Evolutionary conservation across 92 coral and sea anemone species (phyloP).

Genomic region (Siderastrea radians): DNA sequence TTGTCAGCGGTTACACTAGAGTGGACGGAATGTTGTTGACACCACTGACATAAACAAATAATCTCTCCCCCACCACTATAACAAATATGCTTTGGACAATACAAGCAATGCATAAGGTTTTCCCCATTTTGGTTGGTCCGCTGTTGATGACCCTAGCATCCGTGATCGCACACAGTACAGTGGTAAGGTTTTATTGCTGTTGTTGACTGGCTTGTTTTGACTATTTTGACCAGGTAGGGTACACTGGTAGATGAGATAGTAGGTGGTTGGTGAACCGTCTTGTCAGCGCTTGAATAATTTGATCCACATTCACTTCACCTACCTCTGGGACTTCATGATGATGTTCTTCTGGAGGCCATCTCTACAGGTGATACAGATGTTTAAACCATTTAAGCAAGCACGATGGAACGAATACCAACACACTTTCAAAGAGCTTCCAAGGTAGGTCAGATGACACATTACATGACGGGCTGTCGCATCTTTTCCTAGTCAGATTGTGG

Average conservation of each 20-base stretch:
- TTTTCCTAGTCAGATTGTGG: constrained; percentile 15
- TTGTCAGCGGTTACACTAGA: not conserved
- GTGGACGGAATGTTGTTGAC: not conserved
- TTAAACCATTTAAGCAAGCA: not conserved
- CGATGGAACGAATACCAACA: constrained; percentile 56
- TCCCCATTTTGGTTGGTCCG: constrained; percentile 12
- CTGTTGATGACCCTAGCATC: not conserved
- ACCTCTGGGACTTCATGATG: constrained; percentile 14
- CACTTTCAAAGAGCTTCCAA: constrained; percentile 53
- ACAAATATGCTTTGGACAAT: constrained; percentile 8
- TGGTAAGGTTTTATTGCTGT: not conserved
- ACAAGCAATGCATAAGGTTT: not conserved
- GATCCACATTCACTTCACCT: constrained; percentile 10
- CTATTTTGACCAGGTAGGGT: not conserved
- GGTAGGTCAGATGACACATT: constrained; percentile 18
- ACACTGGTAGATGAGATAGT: not conserved
- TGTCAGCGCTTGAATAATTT: constrained; percentile 10
- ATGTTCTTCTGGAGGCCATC: constrained; percentile 14
- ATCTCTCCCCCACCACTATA: not conserved
- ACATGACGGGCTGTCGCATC: constrained; percentile 29
- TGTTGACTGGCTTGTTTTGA: not conserved
- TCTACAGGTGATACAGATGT: constrained; percentile 32
- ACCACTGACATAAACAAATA: constrained; percentile 1
- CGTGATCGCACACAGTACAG: constrained; percentile 5
- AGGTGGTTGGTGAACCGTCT: not conserved